Percentiles rank a stretch among this genome's conserved stretches.
Evolutionary conservation across 2,888 invertebrate species (phyloP).

Genomic region (Pyrgus malvae): DNA sequence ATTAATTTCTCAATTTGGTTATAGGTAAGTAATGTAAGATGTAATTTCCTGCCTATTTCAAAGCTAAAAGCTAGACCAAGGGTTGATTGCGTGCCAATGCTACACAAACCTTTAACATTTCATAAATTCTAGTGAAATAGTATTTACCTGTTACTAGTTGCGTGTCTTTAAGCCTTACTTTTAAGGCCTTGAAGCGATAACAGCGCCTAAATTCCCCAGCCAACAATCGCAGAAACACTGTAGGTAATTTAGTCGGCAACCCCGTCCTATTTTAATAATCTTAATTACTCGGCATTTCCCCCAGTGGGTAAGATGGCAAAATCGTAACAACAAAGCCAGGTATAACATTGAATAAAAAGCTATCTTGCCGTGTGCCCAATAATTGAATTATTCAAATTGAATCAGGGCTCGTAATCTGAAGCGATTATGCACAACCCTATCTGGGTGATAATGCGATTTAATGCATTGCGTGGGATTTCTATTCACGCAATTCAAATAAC

Average conservation of each 20-base stretch:
- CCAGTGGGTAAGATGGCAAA: constrained; percentile 7
- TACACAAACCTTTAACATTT: neutral
- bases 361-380: neutral
- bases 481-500: constrained; percentile 68
- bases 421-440: constrained; percentile 49
- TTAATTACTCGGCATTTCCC: constrained; percentile 49
- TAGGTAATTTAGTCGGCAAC: constrained; percentile 49
- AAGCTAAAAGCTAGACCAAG: neutral
- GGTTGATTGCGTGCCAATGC: constrained; percentile 4
- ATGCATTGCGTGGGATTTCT: constrained; percentile 60
- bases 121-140: constrained; percentile 3
- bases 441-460: constrained; percentile 58
- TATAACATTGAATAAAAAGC: neutral
- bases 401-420: constrained; percentile 31
- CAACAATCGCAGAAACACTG: constrained; percentile 34
- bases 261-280: constrained; percentile 58
- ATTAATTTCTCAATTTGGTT: no score
- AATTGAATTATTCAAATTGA: constrained; percentile 25
- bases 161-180: constrained; percentile 48
- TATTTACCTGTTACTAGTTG: constrained; percentile 41
- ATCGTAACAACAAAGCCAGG: constrained; percentile 7
- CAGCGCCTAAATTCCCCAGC: constrained; percentile 44
- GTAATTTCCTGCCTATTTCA: no score
- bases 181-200: constrained; percentile 52
- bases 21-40: no score